Evolutionary conservation across 2,113 vertebrate species (phyloP).

Genomic region (Neogobius melanostomus): DNA sequence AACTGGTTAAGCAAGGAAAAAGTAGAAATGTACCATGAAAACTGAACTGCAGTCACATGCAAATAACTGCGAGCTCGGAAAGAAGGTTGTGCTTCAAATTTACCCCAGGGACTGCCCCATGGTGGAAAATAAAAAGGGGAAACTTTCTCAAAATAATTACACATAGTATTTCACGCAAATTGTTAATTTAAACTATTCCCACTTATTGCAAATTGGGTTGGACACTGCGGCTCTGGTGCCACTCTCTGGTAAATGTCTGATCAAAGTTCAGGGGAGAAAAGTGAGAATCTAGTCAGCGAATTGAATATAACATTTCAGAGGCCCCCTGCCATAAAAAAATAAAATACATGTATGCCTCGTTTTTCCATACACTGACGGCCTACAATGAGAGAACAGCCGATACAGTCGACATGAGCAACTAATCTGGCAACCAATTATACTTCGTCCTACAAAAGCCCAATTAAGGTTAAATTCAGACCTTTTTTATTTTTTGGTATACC

Average conservation of each 20-base stretch:
- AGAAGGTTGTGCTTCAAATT: no score
- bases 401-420: background rate
- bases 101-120: no score
- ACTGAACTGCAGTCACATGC: no score
- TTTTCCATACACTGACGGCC: background rate
- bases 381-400: constrained; percentile 1
- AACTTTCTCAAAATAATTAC: no score
- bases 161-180: no score
- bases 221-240: background rate
- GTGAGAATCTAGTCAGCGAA: constrained; percentile 1
- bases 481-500: background rate
- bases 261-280: constrained; percentile 3
- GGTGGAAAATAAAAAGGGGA: no score
- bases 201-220: background rate
- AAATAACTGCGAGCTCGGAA: no score
- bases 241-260: background rate
- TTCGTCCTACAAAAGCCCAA: background rate
- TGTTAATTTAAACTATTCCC: background rate
- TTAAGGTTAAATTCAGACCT: background rate
- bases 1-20: no score
- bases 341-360: background rate
- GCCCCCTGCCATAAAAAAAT: constrained; percentile 1
- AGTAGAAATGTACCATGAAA: no score
- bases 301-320: constrained; percentile 6
- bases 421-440: background rate